Conservation (phyloP, 1,140 invertebrate species). For the Leptonema lineaticorne region DNA sequence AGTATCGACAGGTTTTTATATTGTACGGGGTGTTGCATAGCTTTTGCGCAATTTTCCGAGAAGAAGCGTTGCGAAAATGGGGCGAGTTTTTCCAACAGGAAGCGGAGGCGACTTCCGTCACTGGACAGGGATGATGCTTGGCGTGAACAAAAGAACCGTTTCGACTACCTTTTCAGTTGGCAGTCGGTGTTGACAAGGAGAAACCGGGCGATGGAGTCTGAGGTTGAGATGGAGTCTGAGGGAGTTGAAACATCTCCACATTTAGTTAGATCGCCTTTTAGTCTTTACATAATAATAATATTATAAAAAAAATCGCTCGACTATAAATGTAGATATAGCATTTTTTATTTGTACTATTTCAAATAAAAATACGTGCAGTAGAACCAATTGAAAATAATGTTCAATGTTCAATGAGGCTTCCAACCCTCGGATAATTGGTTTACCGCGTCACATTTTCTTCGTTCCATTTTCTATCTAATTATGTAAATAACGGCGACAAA, state of each 20-base stretch:
- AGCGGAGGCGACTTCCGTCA: conserved; percentile 36
- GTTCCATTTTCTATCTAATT: conserved; percentile 41
- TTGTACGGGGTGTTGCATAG: neutral
- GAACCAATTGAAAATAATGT: too few species aligned
- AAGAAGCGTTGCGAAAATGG: conserved; percentile 23
- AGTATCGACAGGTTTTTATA: too few species aligned
- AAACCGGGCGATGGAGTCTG: too few species aligned
- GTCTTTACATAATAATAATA: too few species aligned
- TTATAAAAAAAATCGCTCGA: neutral
- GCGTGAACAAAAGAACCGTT: conserved; percentile 32
- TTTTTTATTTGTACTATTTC: too few species aligned
- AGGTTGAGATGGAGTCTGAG: too few species aligned
- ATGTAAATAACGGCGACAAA: conserved; percentile 42
- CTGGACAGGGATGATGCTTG: conserved; percentile 38
- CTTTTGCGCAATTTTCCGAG: conserved; percentile 19
- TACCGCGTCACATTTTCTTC: too few species aligned
- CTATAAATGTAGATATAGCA: neutral
- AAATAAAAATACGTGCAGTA: too few species aligned
- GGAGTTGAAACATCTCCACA: neutral
- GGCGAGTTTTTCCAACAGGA: conserved; percentile 36
- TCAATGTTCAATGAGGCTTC: too few species aligned
- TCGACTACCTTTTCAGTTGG: conserved; percentile 8
- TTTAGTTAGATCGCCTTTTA: neutral
- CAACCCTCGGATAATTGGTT: conserved; percentile 6
- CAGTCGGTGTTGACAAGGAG: neutral